Evolutionary conservation across 2,888 invertebrate species (phyloP).

Genomic region (Psylliodes chrysocephalus): DNA sequence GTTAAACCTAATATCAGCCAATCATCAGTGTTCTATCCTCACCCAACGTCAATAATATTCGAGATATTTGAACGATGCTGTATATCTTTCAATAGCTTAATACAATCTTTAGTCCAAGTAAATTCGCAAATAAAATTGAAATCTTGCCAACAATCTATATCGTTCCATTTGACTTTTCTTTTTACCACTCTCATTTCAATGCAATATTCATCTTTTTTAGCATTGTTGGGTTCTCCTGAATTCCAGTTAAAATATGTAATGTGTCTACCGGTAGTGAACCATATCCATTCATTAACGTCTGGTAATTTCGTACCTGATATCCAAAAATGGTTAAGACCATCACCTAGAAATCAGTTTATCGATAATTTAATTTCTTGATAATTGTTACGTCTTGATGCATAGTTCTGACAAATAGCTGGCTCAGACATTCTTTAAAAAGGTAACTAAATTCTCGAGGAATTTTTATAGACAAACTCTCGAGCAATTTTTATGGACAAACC

Average conservation of each 20-base stretch:
- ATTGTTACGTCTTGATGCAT: too few species aligned
- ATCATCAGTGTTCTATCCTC: too few species aligned
- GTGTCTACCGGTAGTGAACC: conserved; percentile 15
- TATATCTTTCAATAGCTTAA: background rate
- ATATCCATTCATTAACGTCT: conserved; percentile 9
- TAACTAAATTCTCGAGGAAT: too few species aligned
- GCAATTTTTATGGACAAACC: too few species aligned
- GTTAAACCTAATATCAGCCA: too few species aligned
- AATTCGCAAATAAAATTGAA: conserved; percentile 3
- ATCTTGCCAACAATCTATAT: background rate
- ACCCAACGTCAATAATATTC: background rate
- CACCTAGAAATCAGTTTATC: background rate
- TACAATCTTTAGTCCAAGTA: conserved; percentile 4
- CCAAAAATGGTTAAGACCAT: conserved; percentile 1
- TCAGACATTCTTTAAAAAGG: too few species aligned
- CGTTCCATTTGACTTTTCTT: conserved; percentile 10
- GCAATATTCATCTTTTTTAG: conserved; percentile 6
- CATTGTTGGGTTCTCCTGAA: conserved; percentile 12
- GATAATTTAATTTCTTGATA: too few species aligned
- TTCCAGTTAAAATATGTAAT: conserved; percentile 13
- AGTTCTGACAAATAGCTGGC: too few species aligned
- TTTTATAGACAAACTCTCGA: too few species aligned
- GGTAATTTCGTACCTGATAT: conserved; percentile 17
- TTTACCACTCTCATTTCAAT: conserved; percentile 15
- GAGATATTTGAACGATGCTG: background rate